These are phyloP conservation scores for Mechanitis mazaeus DNA, from an alignment of 2,888 invertebrate genomes.

Conservation along the genomic window DNA sequence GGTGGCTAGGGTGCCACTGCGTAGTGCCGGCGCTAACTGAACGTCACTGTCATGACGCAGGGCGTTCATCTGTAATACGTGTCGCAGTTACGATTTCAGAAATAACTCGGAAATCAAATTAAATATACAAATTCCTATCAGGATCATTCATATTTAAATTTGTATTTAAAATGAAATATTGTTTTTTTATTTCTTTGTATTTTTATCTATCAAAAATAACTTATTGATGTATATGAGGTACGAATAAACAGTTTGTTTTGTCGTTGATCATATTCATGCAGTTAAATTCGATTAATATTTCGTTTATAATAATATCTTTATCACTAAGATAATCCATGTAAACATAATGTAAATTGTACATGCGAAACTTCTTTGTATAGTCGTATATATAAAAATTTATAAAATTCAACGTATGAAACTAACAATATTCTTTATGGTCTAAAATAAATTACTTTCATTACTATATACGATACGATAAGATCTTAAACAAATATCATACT, in stretches of 20 bases:
- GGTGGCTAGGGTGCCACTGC: slow-evolving; percentile 51
- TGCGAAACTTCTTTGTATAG: too few species aligned
- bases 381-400: background rate
- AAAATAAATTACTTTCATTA: background rate
- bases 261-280: too few species aligned
- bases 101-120: background rate
- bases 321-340: background rate
- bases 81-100: background rate
- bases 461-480: background rate
- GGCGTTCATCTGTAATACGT: slow-evolving; percentile 52
- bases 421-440: background rate
- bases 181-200: too few species aligned
- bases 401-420: background rate
- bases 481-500: slow-evolving; percentile 37
- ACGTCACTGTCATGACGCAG: slow-evolving; percentile 55
- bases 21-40: slow-evolving; percentile 34
- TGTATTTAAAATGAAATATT: too few species aligned
- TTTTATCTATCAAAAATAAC: too few species aligned
- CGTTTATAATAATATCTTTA: too few species aligned
- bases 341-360: background rate
- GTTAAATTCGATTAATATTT: too few species aligned
- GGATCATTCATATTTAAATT: too few species aligned
- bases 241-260: too few species aligned
- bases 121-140: too few species aligned
- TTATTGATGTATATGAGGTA: too few species aligned